Evolutionary conservation across 2,113 vertebrate species (phyloP).

Genomic region (Takifugu flavidus): DNA sequence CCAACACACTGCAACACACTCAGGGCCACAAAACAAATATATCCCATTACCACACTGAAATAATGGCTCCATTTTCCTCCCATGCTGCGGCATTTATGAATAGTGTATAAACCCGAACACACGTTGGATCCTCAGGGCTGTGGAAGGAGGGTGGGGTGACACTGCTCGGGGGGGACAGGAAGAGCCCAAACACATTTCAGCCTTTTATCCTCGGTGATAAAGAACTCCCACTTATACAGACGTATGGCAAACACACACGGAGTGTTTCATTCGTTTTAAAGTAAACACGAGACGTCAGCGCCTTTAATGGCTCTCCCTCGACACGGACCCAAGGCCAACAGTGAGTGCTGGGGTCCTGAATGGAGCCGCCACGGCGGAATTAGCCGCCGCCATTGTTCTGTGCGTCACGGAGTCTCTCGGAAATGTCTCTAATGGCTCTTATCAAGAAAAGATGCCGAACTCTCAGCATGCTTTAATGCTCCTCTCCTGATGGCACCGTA

Average conservation of each 20-base stretch:
- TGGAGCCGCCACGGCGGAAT: constrained; percentile 5
- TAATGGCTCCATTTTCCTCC: constrained; percentile 68
- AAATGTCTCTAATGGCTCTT: constrained; percentile 3
- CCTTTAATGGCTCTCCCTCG: constrained; percentile 62
- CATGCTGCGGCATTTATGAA: constrained; percentile 55
- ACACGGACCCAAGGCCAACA: constrained; percentile 59
- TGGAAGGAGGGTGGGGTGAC: constrained; percentile 5
- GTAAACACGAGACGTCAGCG: constrained; percentile 41
- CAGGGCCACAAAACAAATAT: constrained; percentile 61
- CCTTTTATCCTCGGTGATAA: constrained; percentile 55
- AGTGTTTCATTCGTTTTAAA: constrained; percentile 11
- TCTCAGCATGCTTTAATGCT: constrained; percentile 19
- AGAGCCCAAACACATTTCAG: constrained; percentile 49
- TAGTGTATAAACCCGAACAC: constrained; percentile 64
- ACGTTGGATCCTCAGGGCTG: constrained; percentile 29
- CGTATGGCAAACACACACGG: constrained; percentile 14
- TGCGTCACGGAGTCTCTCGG: background rate
- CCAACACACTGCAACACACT: constrained; percentile 17
- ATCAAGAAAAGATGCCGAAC: background rate
- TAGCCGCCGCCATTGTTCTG: constrained; percentile 5
- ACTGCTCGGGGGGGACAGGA: constrained; percentile 30
- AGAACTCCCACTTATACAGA: constrained; percentile 50
- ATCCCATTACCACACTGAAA: constrained; percentile 55
- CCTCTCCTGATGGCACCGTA: background rate
- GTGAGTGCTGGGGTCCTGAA: constrained; percentile 46